These are phyloP conservation scores for Chunga burmeisteri DNA, from an alignment of 2,113 vertebrate species.

Conservation along the genomic window DNA sequence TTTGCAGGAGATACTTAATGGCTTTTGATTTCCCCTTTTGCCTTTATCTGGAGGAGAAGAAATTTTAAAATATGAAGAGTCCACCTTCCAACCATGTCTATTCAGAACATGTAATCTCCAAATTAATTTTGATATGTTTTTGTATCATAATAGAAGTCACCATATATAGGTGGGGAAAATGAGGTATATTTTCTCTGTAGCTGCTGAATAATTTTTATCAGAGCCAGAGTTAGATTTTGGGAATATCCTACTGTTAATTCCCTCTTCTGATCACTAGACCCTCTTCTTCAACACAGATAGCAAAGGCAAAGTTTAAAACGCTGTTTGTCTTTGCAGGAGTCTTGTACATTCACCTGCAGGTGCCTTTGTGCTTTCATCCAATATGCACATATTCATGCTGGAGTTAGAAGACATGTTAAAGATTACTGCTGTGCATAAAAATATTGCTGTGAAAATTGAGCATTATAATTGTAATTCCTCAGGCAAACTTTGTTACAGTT, in stretches of 20 bases:
- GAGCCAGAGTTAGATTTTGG: neutral
- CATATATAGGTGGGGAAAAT: neutral
- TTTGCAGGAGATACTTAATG: neutral
- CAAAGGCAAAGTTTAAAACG: neutral
- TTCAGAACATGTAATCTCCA: neutral
- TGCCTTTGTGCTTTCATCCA: neutral
- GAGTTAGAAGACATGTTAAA: neutral
- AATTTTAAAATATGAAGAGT: neutral
- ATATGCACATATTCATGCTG: neutral
- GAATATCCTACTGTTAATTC: neutral
- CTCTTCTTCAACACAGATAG: neutral
- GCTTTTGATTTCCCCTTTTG: neutral
- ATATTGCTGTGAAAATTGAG: neutral
- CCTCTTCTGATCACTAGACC: neutral
- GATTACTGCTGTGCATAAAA: neutral
- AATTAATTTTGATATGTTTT: rapidly evolving
- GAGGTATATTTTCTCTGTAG: neutral
- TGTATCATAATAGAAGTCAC: neutral
- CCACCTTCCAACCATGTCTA: neutral
- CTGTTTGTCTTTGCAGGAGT: neutral
- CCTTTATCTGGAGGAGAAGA: neutral
- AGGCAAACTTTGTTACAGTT: neutral
- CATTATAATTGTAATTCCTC: neutral
- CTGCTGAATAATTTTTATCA: neutral
- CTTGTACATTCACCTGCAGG: neutral